phyloP scores from a whole-genome alignment of 2,113 vertebrate genomes.

The Mola mola region DNA sequence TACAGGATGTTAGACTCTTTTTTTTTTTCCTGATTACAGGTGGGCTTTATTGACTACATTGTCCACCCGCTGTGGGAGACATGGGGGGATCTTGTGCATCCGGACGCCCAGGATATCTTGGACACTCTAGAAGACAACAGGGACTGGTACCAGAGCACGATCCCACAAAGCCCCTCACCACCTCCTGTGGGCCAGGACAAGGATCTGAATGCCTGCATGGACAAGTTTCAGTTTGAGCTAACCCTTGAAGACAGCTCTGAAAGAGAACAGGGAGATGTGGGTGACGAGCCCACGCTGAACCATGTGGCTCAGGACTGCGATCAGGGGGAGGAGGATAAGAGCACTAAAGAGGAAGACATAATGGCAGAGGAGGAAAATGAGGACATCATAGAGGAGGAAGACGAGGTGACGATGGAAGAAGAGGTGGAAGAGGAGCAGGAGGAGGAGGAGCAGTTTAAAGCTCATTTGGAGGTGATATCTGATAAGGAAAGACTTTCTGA shows the following conservation, averaged over 20 bases:
- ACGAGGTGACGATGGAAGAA: constrained; percentile 75
- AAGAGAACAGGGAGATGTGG: constrained; percentile 54
- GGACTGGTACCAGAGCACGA: constrained; percentile 94
- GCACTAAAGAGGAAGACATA: constrained; percentile 56
- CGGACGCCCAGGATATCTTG: constrained; percentile 92
- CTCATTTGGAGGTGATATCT: constrained; percentile 49
- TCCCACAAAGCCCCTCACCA: constrained; percentile 90
- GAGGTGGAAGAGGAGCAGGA: constrained; percentile 70
- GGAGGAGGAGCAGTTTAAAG: constrained; percentile 69
- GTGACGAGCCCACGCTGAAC: constrained; percentile 61
- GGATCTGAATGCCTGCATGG: constrained; percentile 77
- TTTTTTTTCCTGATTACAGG: constrained; percentile 73
- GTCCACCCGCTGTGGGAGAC: constrained; percentile 95
- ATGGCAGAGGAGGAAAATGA: constrained; percentile 72
- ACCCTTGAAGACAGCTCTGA: constrained; percentile 74
- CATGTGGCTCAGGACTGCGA: constrained; percentile 65
- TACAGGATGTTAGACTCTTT: constrained; percentile 10
- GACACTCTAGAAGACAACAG: constrained; percentile 94
- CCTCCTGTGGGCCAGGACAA: constrained; percentile 79
- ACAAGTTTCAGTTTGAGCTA: constrained; percentile 84
- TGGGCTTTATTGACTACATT: constrained; percentile 95
- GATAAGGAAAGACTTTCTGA: constrained; percentile 76
- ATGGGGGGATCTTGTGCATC: constrained; percentile 93
- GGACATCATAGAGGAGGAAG: constrained; percentile 76
- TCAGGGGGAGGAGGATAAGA: constrained; percentile 53